Base-by-base conservation (phyloP, 2,113 vertebrate genomes). In the Dicaeum eximium region DNA sequence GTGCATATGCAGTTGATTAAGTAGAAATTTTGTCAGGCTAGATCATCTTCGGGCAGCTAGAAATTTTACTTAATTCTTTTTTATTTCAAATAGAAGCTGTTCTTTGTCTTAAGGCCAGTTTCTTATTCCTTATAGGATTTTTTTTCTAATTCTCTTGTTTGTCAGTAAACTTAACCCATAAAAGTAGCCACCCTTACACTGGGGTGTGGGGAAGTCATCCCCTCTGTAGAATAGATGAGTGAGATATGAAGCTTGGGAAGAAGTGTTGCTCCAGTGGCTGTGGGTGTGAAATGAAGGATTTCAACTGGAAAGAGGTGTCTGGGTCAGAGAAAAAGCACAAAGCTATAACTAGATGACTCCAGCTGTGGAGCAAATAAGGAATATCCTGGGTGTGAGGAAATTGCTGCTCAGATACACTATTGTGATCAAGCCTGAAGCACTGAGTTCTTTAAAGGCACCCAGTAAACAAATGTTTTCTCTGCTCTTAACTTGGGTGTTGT, bases 191-290 rank as follows among this genome's bases (percentile, higher is more conserved):
- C 31, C 38, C 48, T 72, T 35, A 35, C 13, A 25, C 0, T 48
- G 21, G 5, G 5, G 8, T 2, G 1, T 22, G 35, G 3, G 13
- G 25, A 31, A 77, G 11, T 33, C 1, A 1, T 60, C 10, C 22
- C 35, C 16, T 38, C 25, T 48, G 58, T 31, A 27, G 37, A 77
- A 38, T 1, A 83, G 18, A 72, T 7, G 17, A 91, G 15, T 53
- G 42, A 86, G 44, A 64, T 33, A 67, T 2, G 18, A 56, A 47
- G 31, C 13, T 73, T 73, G 37, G 11, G 5, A 78, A 86, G 9
- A 80, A 80, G 7, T 17, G 13, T 18, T 61, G 53, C 18, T 92
- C 27, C 37, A 30, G 40, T 11, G 10, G 3, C 7, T 37, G 19
- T 57, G 40, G 37, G 24, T 80, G 20, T 77, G 64, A 73, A 93